A percentile compares a stretch with the other conserved stretches of the same genome.
Evolutionary conservation across 2,888 invertebrate species (phyloP).

Genomic region (Erebia palarica): DNA sequence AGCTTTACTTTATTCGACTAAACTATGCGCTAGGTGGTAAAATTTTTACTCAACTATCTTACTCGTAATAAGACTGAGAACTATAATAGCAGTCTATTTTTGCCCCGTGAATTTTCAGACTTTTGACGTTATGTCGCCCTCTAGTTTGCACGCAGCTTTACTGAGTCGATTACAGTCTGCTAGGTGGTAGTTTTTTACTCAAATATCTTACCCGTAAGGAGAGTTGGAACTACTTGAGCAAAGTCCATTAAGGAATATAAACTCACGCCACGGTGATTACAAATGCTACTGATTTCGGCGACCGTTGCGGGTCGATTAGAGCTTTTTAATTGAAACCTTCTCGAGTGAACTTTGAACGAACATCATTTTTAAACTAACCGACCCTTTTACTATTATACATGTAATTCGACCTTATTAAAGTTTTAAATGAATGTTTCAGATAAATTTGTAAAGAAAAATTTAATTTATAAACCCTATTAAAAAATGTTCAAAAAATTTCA

Average conservation of each 20-base stretch:
- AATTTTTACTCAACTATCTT: slow-evolving; percentile 81
- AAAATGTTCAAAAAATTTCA: too few relatives aligned
- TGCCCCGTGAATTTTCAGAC: too few relatives aligned
- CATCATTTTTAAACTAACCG: slow-evolving; percentile 42
- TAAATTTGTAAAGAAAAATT: not conserved
- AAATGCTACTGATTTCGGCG: slow-evolving; percentile 75
- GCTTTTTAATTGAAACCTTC: slow-evolving; percentile 71
- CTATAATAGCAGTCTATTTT: slow-evolving; percentile 63
- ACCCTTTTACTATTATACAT: slow-evolving; percentile 22
- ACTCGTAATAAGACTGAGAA: slow-evolving; percentile 79
- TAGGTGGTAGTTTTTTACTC: slow-evolving; percentile 78
- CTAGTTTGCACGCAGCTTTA: slow-evolving; percentile 37
- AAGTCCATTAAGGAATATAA: slow-evolving; percentile 81
- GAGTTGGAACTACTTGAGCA: slow-evolving; percentile 79
- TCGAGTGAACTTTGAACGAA: slow-evolving; percentile 55
- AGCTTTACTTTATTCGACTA: slow-evolving; percentile 67
- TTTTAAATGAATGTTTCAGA: not conserved
- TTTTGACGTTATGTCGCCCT: not conserved
- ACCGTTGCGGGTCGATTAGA: slow-evolving; percentile 72
- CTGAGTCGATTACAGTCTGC: slow-evolving; percentile 77
- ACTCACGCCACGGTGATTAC: slow-evolving; percentile 76
- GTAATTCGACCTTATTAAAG: not conserved
- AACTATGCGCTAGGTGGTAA: slow-evolving; percentile 75
- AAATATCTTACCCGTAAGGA: slow-evolving; percentile 81
- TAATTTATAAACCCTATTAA: not conserved